Percentiles rank a stretch among this genome's conserved stretches.
phyloP scores from a whole-genome alignment of 2,113 vertebrate genomes.

The Hippocampus comes region DNA sequence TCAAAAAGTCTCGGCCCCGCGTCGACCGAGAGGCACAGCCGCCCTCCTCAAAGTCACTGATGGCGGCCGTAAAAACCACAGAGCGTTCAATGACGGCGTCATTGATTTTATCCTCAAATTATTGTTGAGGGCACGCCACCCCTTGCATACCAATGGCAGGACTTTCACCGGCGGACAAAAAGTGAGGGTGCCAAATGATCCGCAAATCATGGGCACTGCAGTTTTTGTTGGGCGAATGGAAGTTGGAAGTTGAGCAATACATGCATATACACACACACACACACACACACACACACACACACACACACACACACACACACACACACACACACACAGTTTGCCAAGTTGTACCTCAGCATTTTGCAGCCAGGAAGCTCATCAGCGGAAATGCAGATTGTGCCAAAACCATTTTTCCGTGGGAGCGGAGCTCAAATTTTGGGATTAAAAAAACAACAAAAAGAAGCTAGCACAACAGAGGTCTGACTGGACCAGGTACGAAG shows the following conservation, averaged over 20 bases:
- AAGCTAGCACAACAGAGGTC: conserved; percentile 24
- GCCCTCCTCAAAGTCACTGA: conserved; percentile 58
- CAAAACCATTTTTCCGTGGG: conserved; percentile 58
- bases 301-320: conserved; percentile 4
- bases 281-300: conserved; percentile 6
- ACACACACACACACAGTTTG: conserved; percentile 19
- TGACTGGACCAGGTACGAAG: neutral
- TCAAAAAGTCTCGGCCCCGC: conserved; percentile 52
- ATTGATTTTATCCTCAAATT: conserved; percentile 71
- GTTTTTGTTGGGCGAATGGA: conserved; percentile 40
- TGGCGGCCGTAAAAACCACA: conserved; percentile 65
- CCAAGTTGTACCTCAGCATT: conserved; percentile 44
- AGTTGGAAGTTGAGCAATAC: conserved; percentile 29
- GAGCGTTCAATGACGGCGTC: conserved; percentile 62
- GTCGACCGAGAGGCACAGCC: conserved; percentile 42
- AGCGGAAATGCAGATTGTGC: conserved; percentile 61
- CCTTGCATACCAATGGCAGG: conserved; percentile 66
- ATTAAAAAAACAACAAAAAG: conserved; percentile 12
- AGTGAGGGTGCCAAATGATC: conserved; percentile 22
- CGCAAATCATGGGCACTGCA: conserved; percentile 5
- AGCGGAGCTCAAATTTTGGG: conserved; percentile 50
- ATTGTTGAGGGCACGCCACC: conserved; percentile 60
- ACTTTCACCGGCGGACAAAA: conserved; percentile 29
- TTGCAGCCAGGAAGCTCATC: conserved; percentile 59
- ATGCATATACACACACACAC: conserved; percentile 10